Evolutionary conservation across 2,113 vertebrate species (phyloP), one percentile per base, ranked within the genome.

Genomic region (Falco punctatus): DNA sequence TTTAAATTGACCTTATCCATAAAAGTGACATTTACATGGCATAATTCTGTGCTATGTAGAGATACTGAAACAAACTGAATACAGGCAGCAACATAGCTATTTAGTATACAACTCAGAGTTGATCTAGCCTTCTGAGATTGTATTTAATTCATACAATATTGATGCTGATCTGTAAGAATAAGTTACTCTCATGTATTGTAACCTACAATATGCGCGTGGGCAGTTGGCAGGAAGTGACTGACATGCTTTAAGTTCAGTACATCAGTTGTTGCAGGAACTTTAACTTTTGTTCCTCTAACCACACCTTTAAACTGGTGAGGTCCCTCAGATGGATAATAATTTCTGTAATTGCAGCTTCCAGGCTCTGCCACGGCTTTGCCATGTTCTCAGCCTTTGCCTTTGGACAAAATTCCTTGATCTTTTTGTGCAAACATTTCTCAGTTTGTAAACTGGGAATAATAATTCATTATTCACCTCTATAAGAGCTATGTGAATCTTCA

Each of bases 1-100:
- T 96, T 96, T 94, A 96, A 96, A 94, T 91, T 95, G 96, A 96
- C 96, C 93, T 96, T 96, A 96, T 96, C 92, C 81, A 95, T 96
- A 95, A 95, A 97, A 96, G 58, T 96, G 94, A 92, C 93, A 94
- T 91, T 94, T 95, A 96, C 92, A 86, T 85, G 81, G 74, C 84
- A 62, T 88, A 94, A 94, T 85, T 92, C 81, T 51, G 81, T 80
- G 87, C 73, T 82, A 40, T 59, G 70, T 13, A 85, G 77, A 96
- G 81, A 94, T 82, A 80, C 21, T 54, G 73, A 40, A 82, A 69
- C 81, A 77, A 42, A 32, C 57, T 18, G 90, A 86, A 89, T 71
- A 44, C 22, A 10, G 3, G 28, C 93, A 59, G 74, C 66, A 86
- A 58, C 27, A 21, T 5, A 85, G 70, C 72, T 92, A 27, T 87